These are phyloP conservation scores for Epiblema foenella DNA, from an alignment of 2,888 invertebrate species.

Conservation along the genomic window DNA sequence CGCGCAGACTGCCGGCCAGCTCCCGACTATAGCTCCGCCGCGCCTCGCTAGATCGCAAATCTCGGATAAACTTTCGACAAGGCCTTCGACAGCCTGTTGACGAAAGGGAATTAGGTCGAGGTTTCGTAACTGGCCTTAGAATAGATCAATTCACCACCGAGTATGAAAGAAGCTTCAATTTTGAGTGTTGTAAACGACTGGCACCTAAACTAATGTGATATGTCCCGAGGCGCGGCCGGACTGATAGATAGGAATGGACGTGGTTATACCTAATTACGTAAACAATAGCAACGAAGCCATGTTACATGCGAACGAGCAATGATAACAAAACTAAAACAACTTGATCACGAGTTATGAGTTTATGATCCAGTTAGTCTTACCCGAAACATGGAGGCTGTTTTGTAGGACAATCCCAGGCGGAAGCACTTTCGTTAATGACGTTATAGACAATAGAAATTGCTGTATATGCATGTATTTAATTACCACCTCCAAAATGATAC, in stretches of 20 bases:
- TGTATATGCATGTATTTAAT: slow-evolving; percentile 26
- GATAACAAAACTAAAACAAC: slow-evolving; percentile 43
- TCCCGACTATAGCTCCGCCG: slow-evolving; percentile 56
- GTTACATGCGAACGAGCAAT: slow-evolving; percentile 29
- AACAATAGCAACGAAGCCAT: slow-evolving; percentile 40
- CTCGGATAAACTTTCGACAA: slow-evolving; percentile 69
- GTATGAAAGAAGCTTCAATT: slow-evolving; percentile 40
- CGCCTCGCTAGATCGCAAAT: slow-evolving; percentile 69
- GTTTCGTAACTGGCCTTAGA: slow-evolving; percentile 42
- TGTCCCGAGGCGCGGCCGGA: slow-evolving; percentile 29
- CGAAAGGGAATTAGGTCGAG: slow-evolving; percentile 49
- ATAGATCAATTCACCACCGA: slow-evolving; percentile 44
- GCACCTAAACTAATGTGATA: slow-evolving; percentile 33
- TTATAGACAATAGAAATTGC: slow-evolving; percentile 27
- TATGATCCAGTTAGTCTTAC: slow-evolving; percentile 25
- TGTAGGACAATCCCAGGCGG: slow-evolving; percentile 25
- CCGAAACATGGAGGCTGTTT: slow-evolving; percentile 39
- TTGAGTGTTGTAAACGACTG: slow-evolving; percentile 18
- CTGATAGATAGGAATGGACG: slow-evolving; percentile 38
- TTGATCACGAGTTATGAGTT: slow-evolving; percentile 25
- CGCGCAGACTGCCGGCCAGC: slow-evolving; percentile 65
- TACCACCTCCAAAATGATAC: slow-evolving; percentile 48
- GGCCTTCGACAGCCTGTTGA: slow-evolving; percentile 52
- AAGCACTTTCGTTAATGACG: slow-evolving; percentile 29
- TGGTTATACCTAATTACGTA: slow-evolving; percentile 37